phyloP scores from a whole-genome alignment of 2,113 vertebrate species.

The Gavialis gangeticus region DNA sequence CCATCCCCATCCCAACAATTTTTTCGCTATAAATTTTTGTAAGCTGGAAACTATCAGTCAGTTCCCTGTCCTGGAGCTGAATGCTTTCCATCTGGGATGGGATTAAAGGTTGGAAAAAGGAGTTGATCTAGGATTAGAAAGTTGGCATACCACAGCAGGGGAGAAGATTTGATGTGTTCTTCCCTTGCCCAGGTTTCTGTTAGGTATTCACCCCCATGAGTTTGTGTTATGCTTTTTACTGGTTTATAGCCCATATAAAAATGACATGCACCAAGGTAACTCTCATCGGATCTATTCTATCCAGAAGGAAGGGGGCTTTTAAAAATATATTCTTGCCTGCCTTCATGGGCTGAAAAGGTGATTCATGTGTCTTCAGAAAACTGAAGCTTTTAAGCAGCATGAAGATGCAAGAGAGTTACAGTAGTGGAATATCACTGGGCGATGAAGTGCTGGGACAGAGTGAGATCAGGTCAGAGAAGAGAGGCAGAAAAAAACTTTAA shows the following conservation, averaged over 20 bases:
- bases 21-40: background rate
- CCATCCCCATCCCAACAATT: background rate
- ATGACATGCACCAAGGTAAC: too few relatives aligned
- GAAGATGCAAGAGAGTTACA: background rate
- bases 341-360: background rate
- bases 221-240: accelerated
- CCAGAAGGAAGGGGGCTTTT: background rate
- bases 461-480: background rate
- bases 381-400: background rate
- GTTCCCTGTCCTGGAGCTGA: background rate
- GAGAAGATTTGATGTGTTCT: background rate
- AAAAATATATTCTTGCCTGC: background rate
- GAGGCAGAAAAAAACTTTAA: background rate
- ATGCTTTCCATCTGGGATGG: background rate
- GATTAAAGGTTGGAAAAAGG: background rate
- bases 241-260: background rate
- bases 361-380: background rate
- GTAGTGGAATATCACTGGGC: background rate
- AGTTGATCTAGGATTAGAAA: background rate
- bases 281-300: too few relatives aligned
- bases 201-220: background rate
- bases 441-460: background rate
- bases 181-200: background rate
- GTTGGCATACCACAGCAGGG: background rate
- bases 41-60: background rate